Base-by-base conservation (phyloP, 2,888 invertebrate genomes). In the Oasisia sp. region DNA sequence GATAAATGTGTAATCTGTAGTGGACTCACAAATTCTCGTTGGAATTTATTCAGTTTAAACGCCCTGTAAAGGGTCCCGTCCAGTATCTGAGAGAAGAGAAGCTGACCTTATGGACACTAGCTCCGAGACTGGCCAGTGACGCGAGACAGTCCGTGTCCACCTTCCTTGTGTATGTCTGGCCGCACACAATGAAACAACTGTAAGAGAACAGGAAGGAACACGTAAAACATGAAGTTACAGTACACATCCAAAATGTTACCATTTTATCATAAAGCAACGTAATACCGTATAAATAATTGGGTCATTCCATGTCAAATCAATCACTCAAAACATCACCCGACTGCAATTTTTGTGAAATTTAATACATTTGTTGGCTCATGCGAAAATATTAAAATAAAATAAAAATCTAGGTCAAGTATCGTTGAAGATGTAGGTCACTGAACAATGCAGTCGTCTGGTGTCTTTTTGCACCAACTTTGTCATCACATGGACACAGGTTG, bases 91-190 rank as follows among this genome's bases (percentile, higher is more conserved):
- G 2, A 74, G 19, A 74, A 27, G 27, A 74, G 19, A 74, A 74
- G 74, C 74, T 19, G 95, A 97, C 97, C 96, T 99, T 99, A 95
- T 99, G 99, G 1, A 98, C 97, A 0, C 98, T 98, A 1, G 99
- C 98, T 32, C 99, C 99, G 9, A 99, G 97, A 91, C 98, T 97
- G 45, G 98, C 97, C 2, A 99, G 96, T 0, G 97, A 97, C 32
- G 97, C 97, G 14, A 99, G 96, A 27, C 98, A 97, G 96, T 98
- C 98, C 0, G 98, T 97, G 95, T 99, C 99, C 7, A 99, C 98
- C 96, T 99, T 99, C 92, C 99, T 97, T 0, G 98, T 97, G 96
- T 99, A 99, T 0, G 99, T 99, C 96, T 99, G 99, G 0, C 99
- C 99, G 89, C 99, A 99, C 0, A 99, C 98, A 0, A 98, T 97